These are phyloP conservation scores for Romanogobio albipinnatus DNA, from an alignment of 2,113 vertebrate genomes.

Conservation along the genomic window DNA sequence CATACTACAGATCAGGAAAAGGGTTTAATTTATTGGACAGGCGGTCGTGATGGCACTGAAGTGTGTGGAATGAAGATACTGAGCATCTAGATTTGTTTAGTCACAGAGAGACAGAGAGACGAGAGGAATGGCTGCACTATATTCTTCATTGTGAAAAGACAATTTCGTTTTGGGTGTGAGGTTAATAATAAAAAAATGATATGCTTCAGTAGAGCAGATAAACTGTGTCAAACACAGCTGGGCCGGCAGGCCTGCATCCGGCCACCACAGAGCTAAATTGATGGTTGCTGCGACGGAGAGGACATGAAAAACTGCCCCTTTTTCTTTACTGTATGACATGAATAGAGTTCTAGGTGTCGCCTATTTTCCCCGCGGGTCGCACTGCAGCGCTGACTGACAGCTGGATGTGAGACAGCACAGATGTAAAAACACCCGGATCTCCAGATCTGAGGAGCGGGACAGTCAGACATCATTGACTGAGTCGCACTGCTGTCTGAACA, in stretches of 20 bases:
- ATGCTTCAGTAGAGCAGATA: constrained; percentile 75
- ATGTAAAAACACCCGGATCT: constrained; percentile 63
- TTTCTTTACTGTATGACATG: constrained; percentile 76
- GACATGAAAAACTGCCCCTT: constrained; percentile 63
- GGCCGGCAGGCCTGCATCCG: constrained; percentile 66
- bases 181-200: constrained; percentile 79
- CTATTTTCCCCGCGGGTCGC: constrained; percentile 58
- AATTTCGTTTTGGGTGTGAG: constrained; percentile 63
- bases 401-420: constrained; percentile 61
- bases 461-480: constrained; percentile 34
- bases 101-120: not conserved
- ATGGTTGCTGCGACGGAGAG: constrained; percentile 70
- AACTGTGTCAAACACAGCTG: constrained; percentile 71
- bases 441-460: not conserved
- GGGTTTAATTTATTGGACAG: constrained; percentile 86
- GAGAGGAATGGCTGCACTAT: constrained; percentile 59
- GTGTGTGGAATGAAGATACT: constrained; percentile 76
- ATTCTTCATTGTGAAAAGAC: constrained; percentile 72
- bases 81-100: constrained; percentile 33
- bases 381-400: constrained; percentile 36
- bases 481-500: not conserved
- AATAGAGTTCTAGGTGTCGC: constrained; percentile 78
- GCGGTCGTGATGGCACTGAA: constrained; percentile 76
- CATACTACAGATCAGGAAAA: constrained; percentile 90
- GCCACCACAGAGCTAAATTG: constrained; percentile 71